Evolutionary conservation across 2,113 vertebrate species (phyloP).

Genomic region (Boulengeromyrus knoepffleri): DNA sequence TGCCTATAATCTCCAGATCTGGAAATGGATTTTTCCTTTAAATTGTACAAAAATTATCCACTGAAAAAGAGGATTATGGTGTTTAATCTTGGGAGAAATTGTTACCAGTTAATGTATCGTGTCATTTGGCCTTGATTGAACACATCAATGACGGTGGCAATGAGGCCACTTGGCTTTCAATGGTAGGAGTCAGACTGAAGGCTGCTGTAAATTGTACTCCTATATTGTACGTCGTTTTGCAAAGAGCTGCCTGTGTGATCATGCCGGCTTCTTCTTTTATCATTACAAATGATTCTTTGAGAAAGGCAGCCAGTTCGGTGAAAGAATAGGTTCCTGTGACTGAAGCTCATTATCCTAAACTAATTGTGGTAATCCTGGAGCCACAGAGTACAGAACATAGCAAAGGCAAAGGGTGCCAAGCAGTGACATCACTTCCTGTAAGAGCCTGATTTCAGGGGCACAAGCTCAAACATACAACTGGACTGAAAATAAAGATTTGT

Average conservation of each 20-base stretch:
- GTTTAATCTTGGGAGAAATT: constrained; percentile 48
- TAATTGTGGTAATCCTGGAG: neutral
- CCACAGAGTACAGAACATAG: neutral
- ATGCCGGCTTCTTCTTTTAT: neutral
- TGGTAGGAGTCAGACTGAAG: neutral
- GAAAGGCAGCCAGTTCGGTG: neutral
- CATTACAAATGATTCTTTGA: neutral
- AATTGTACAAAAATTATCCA: constrained; percentile 42
- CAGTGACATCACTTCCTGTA: neutral
- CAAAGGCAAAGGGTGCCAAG: neutral
- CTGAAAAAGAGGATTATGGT: constrained; percentile 41
- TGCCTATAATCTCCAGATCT: constrained; percentile 40
- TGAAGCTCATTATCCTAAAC: neutral
- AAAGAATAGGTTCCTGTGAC: neutral
- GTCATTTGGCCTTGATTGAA: neutral
- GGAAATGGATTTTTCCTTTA: constrained; percentile 16
- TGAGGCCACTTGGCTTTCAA: neutral
- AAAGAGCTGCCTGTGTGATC: neutral
- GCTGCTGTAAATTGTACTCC: neutral
- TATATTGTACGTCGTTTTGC: neutral
- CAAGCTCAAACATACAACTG: neutral
- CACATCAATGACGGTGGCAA: neutral
- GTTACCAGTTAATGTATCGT: constrained; percentile 36
- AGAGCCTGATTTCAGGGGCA: neutral
- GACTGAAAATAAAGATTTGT: neutral